Evolutionary conservation across 2,113 vertebrate genomes (phyloP), one percentile per base, ranked within the genome.

Genomic region (Dipodomys merriami): DNA sequence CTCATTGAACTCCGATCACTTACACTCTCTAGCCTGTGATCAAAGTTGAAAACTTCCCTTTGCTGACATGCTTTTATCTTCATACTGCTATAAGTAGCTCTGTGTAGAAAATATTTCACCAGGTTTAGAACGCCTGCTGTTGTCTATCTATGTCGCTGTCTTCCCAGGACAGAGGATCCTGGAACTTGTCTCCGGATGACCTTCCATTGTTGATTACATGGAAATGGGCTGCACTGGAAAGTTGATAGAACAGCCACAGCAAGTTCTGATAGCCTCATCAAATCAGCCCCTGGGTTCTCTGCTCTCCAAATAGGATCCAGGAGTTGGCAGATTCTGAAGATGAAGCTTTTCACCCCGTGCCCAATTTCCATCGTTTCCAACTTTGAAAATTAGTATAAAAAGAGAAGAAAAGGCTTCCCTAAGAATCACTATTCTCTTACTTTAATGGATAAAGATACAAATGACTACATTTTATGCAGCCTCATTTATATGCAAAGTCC

Each of bases 371-470:
- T 39, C n/a, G 53, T 29, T 80, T 80, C 2, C n/a, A 35, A 74
- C 49, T 39, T 39, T 82, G 6, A 29, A 87, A 84, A 83, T 19
- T 30, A 65, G 18, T 27, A 18, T 6, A 91, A 86, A 90, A 87
- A 8, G 18, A 82, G 81, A 81, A 5, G 33, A 33, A 22, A 92
- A 60, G 46, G 7, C 7, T 92, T 97, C 71, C 35, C n/a, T 39
- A 5, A 74, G 67, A 46, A 33, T 83, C 18, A 0, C 18, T n/a
- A 22, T 23, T 29, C 35, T 3, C 8, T 57, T 46, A 69, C 71
- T 90, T 81, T 44, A 49, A 60, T 85, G 74, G 92, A 92, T 44
- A 35, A 29, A 93, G 30, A 71, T 4, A 73, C 46, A 81, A 77
- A 90, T 68, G 44, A 35, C 64, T 57, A 35, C 7, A n/a, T 67